Base-by-base conservation (phyloP, 2,797 vertebrate species). In the Danio jaintianensis region DNA sequence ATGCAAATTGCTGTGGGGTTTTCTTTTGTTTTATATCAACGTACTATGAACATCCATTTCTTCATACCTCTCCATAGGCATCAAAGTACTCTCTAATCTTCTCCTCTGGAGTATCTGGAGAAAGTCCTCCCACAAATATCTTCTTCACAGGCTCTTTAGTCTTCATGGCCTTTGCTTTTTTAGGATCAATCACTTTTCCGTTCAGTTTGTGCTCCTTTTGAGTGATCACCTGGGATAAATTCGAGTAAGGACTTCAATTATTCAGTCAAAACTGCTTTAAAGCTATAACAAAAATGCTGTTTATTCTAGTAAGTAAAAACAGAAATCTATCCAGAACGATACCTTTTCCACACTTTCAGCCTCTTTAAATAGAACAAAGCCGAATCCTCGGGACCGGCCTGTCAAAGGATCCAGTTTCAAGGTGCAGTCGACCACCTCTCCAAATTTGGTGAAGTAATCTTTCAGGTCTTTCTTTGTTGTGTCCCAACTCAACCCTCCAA, bases 101-200 rank as follows among this genome's bases (percentile, higher is more conserved):
- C 86, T 99, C 97, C 82, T 99, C 97, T 6, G 96, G 97, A 12
- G 97, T 99, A 90, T 99, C 97, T 82, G 97, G 97, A 90, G 97
- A 99, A 87, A 99, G 94, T 38, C 98, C 98, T 11, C 98, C 98
- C 36, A 99, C 98, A 92, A 99, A 99, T 88, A 99, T 97, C 94
- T 99, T 99, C 94, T 97, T 99, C 53, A 99, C 95, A 0, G 98
- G 96, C 86, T 99, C 98, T 92, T 99, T 99, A 89, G 95, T 96
- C 94, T 99, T 99, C 98, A 99, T 99, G 81, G 98, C 98, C 93
- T 99, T 99, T 86, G 98, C 98, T 91, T 96, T 97, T 92, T 99
- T 99, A 62, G 98, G 98, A 90, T 99, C 98, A 79, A 99, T 99
- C 85, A 99, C 97, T 87, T 99, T 99, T 72, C 97, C 97, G 81